These are phyloP conservation scores for Oscheius sp. DNA, from an alignment of 2,888 invertebrate genomes.

Conservation along the genomic window DNA sequence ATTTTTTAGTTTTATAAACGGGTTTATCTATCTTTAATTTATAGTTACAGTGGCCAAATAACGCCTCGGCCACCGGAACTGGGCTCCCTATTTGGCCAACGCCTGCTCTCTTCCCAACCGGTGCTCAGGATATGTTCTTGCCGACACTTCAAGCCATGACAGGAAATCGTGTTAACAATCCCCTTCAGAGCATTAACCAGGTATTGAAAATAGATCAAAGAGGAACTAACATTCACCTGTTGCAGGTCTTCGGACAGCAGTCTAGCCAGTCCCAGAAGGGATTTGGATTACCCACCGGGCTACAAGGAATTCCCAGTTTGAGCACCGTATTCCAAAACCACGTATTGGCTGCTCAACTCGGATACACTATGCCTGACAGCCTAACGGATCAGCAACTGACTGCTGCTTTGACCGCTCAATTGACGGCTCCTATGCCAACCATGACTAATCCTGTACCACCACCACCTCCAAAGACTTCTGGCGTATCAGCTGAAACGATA, in stretches of 20 bases:
- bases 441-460: neutral
- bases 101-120: slow-evolving; percentile 3
- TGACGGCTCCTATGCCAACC: slow-evolving; percentile 1
- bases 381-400: slow-evolving; percentile 7
- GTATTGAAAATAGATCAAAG: slow-evolving; percentile 7
- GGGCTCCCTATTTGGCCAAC: slow-evolving; percentile 21
- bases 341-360: slow-evolving; percentile 24
- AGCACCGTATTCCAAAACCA: slow-evolving; percentile 6
- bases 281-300: slow-evolving; percentile 1
- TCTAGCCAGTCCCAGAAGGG: slow-evolving; percentile 25
- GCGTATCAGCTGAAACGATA: slow-evolving; percentile 26
- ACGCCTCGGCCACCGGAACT: neutral
- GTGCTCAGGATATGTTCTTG: slow-evolving; percentile 23
- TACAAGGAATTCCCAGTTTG: slow-evolving; percentile 2
- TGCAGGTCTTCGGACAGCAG: slow-evolving; percentile 19
- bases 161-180: slow-evolving; percentile 16
- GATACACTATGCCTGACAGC: neutral
- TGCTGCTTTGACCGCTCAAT: slow-evolving; percentile 17
- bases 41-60: slow-evolving; percentile 11
- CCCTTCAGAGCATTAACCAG: slow-evolving; percentile 22
- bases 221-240: slow-evolving; percentile 4
- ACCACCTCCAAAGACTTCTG: neutral
- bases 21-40: neutral
- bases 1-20: slow-evolving; percentile 12
- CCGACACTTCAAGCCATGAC: slow-evolving; percentile 26